Percentiles rank a stretch among this genome's conserved stretches.
These are phyloP conservation scores for Melanostigma gelatinosum DNA, from an alignment of 2,113 vertebrate genomes.

Conservation along the genomic window DNA sequence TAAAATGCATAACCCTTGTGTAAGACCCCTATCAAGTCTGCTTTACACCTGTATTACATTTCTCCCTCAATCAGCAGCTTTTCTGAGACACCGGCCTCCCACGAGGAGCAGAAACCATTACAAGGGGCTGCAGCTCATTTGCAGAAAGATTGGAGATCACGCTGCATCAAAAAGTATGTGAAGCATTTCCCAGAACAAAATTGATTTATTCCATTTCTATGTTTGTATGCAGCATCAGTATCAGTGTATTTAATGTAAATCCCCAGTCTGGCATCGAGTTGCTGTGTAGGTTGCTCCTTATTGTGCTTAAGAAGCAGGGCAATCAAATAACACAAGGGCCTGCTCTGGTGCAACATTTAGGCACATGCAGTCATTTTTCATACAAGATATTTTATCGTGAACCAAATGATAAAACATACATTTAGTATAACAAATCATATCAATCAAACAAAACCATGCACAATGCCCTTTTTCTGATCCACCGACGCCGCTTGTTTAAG, in stretches of 20 bases:
- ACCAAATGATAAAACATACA: not conserved
- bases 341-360: constrained; percentile 44
- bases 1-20: constrained; percentile 87
- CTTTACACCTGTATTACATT: constrained; percentile 88
- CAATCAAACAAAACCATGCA: constrained; percentile 40
- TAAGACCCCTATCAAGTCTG: constrained; percentile 86
- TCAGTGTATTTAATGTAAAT: constrained; percentile 82
- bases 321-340: constrained; percentile 48
- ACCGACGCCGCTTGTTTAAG: constrained; percentile 56
- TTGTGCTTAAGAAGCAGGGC: constrained; percentile 57
- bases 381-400: not conserved
- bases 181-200: constrained; percentile 78
- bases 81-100: constrained; percentile 81
- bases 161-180: constrained; percentile 79
- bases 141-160: constrained; percentile 86
- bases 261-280: constrained; percentile 66
- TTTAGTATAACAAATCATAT: constrained; percentile 20
- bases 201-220: constrained; percentile 83
- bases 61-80: constrained; percentile 87
- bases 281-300: constrained; percentile 62
- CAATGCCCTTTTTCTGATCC: constrained; percentile 37
- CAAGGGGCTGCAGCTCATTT: constrained; percentile 84
- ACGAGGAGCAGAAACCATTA: constrained; percentile 85
- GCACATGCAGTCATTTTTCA: constrained; percentile 15
- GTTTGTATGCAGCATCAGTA: constrained; percentile 80